phyloP scores from a whole-genome alignment of 2,888 invertebrate species.

The Drosophila greeni region DNA sequence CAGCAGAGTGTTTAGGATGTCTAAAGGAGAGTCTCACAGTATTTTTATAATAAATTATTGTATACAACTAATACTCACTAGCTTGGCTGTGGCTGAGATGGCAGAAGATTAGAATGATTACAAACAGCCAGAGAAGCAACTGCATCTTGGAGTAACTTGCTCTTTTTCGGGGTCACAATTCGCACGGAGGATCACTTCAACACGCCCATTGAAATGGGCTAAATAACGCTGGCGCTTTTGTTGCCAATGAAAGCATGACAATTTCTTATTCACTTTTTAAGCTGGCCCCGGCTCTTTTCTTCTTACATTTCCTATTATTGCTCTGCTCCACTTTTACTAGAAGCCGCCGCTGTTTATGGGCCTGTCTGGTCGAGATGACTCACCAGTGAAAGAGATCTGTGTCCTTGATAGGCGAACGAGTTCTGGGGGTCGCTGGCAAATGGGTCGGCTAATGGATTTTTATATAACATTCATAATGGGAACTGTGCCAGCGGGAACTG shows the following conservation, averaged over 20 bases:
- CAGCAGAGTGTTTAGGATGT: conserved; percentile 76
- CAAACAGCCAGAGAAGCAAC: conserved; percentile 43
- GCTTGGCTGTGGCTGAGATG: conserved; percentile 43
- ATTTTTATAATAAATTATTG: not conserved
- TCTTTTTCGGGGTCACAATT: conserved; percentile 40
- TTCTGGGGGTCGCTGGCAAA: conserved; percentile 29
- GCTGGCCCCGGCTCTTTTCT: conserved; percentile 49
- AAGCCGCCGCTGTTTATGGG: conserved; percentile 29
- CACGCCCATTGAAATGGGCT: conserved; percentile 23
- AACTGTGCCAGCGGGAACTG: conserved; percentile 27
- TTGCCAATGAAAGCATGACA: conserved; percentile 73
- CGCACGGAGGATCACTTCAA: conserved; percentile 33
- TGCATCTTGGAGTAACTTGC: conserved; percentile 48
- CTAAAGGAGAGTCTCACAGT: conserved; percentile 48
- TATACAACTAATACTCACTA: conserved; percentile 47
- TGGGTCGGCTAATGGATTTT: conserved; percentile 43
- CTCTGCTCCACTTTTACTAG: conserved; percentile 71
- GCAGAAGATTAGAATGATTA: conserved; percentile 43
- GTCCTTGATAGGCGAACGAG: conserved; percentile 58
- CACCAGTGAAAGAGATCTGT: conserved; percentile 43
- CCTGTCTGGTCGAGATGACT: conserved; percentile 27
- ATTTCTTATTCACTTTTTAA: conserved; percentile 62
- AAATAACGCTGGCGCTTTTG: conserved; percentile 27
- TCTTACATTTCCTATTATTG: conserved; percentile 60
- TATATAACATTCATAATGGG: conserved; percentile 43